Conservation (phyloP, 2,113 vertebrate species). For the Eudorcas thomsonii region DNA sequence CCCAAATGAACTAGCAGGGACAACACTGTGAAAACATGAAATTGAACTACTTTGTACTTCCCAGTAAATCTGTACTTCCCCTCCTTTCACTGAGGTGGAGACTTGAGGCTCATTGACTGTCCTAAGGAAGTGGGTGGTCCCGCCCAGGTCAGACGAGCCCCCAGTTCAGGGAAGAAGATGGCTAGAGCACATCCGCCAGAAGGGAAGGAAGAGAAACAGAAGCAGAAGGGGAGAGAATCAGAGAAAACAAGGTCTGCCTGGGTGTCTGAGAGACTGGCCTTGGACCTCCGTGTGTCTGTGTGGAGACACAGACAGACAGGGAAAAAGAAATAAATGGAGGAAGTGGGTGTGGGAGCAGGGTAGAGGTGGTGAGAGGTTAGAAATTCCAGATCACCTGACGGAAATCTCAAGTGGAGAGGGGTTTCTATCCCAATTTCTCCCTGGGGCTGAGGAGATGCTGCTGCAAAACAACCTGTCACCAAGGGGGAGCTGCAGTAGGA, state of each 20-base stretch:
- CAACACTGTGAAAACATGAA: not conserved
- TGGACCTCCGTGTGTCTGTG: not conserved
- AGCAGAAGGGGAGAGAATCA: not conserved
- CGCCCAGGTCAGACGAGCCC: not conserved
- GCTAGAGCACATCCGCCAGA: too few relatives aligned
- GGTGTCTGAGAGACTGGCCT: not conserved
- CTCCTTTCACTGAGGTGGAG: not conserved
- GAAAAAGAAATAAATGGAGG: not conserved
- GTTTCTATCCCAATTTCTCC: not conserved
- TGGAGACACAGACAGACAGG: not conserved
- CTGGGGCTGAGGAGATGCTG: not conserved
- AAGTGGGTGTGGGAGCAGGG: not conserved
- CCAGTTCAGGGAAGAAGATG: not conserved
- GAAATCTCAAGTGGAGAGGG: not conserved
- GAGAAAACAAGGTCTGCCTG: not conserved
- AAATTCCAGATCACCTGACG: not conserved
- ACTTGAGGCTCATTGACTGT: not conserved
- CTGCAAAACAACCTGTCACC: too few relatives aligned
- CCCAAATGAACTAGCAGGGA: not conserved
- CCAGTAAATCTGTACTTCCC: not conserved
- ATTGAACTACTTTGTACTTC: not conserved
- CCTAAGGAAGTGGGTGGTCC: not conserved
- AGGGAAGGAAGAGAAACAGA: not conserved
- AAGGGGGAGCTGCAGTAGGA: not conserved
- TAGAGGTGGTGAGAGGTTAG: not conserved